Evolutionary conservation across 2,888 invertebrate species (phyloP).

Genomic region (Leucozona laternaria): DNA sequence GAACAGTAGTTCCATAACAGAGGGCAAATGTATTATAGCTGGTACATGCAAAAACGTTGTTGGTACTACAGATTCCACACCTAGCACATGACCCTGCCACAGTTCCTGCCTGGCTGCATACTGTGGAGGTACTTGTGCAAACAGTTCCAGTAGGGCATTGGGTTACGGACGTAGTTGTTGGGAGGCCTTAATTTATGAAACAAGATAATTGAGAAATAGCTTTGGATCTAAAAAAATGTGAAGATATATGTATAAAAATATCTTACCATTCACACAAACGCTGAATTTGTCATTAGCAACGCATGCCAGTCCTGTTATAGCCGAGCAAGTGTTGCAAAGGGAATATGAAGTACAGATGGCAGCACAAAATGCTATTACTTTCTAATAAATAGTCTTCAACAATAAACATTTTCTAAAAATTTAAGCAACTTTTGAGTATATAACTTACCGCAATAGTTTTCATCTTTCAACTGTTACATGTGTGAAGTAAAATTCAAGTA

Average conservation of each 20-base stretch:
- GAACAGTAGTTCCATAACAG: slow-evolving; percentile 3
- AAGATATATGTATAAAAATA: not conserved
- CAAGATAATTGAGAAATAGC: not conserved
- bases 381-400: not conserved
- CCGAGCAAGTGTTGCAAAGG: slow-evolving; percentile 58
- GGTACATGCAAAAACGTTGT: slow-evolving; percentile 37
- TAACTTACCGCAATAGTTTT: slow-evolving; percentile 1
- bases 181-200: slow-evolving; percentile 21
- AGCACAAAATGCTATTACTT: slow-evolving; percentile 7
- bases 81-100: slow-evolving; percentile 21
- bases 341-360: slow-evolving; percentile 16
- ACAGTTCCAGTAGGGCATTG: slow-evolving; percentile 47
- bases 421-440: not conserved
- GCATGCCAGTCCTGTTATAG: slow-evolving; percentile 39
- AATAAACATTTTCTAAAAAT: not conserved
- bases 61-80: slow-evolving; percentile 16
- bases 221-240: too few species aligned
- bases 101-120: slow-evolving; percentile 16
- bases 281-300: slow-evolving; percentile 38
- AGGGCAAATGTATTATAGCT: slow-evolving; percentile 34
- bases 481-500: not conserved
- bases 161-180: not conserved
- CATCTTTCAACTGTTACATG: not conserved
- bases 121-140: slow-evolving; percentile 16
- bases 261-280: slow-evolving; percentile 48